Evolutionary conservation across 2,797 vertebrate genomes (phyloP).

Genomic region (Aplochiton taeniatus): DNA sequence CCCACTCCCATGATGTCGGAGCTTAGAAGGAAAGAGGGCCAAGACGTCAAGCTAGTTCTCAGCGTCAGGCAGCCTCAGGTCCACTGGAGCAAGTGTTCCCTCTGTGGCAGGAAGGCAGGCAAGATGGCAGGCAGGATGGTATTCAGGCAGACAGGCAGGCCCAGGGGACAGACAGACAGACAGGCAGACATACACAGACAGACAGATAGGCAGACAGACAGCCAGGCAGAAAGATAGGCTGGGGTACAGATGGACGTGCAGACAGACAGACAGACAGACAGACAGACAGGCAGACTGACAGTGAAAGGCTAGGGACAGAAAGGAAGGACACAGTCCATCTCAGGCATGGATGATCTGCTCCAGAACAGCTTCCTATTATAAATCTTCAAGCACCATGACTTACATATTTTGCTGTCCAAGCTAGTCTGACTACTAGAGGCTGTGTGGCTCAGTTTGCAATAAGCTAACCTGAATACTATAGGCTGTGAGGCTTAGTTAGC

Average conservation of each 20-base stretch:
- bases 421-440: too few species aligned
- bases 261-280: not conserved
- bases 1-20: slow-evolving; percentile 42
- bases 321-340: slow-evolving; percentile 3
- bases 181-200: not conserved
- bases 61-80: slow-evolving; percentile 25
- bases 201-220: not conserved
- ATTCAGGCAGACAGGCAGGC: not conserved
- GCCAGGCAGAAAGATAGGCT: not conserved
- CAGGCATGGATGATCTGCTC: slow-evolving; percentile 35
- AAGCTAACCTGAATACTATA: too few species aligned
- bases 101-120: slow-evolving; percentile 17
- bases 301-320: not conserved
- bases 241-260: too few species aligned
- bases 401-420: too few species aligned
- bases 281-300: not conserved
- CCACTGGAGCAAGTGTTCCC: slow-evolving; percentile 40
- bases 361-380: slow-evolving; percentile 34
- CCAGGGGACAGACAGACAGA: slow-evolving; percentile 10
- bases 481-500: too few species aligned
- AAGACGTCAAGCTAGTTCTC: slow-evolving; percentile 38
- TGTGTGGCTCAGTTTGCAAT: too few species aligned
- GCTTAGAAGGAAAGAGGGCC: slow-evolving; percentile 30
- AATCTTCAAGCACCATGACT: not conserved
- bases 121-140: slow-evolving; percentile 19